A percentile compares a stretch with the other conserved stretches of the same genome.
phyloP scores from a whole-genome alignment of 2,113 vertebrate genomes.

The Ceyx margarethae region DNA sequence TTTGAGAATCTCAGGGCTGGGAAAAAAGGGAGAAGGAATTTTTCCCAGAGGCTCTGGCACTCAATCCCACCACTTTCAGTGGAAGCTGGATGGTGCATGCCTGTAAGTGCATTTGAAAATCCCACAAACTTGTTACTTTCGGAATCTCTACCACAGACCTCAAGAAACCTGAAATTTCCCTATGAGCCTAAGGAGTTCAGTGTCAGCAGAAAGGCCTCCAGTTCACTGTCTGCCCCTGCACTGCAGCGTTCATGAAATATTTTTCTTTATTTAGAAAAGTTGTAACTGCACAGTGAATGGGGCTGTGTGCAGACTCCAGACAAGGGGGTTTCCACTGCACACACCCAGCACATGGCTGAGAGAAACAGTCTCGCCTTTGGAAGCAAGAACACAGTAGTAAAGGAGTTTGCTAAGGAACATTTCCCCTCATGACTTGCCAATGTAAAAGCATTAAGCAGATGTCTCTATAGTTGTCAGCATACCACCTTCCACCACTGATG shows the following conservation, averaged over 20 bases:
- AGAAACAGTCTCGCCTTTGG: neutral
- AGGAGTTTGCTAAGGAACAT: neutral
- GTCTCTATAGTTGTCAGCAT: neutral
- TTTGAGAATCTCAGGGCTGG: neutral
- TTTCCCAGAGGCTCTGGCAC: constrained; percentile 2
- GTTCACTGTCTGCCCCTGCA: neutral
- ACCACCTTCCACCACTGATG: fast-evolving
- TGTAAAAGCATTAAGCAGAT: neutral
- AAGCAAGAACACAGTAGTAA: neutral
- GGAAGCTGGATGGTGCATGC: neutral
- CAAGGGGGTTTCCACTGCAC: neutral
- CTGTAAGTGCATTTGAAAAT: neutral
- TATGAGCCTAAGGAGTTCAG: neutral
- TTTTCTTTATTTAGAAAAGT: neutral
- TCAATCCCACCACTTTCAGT: neutral
- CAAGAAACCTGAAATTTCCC: neutral
- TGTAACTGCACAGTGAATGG: neutral
- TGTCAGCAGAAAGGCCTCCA: neutral
- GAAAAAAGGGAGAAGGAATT: neutral
- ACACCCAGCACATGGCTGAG: neutral
- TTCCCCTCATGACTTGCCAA: neutral
- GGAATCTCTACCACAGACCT: neutral
- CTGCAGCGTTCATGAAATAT: neutral
- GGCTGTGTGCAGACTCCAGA: fast-evolving
- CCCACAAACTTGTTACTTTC: neutral